Conservation (phyloP, 2,113 vertebrate genomes). For the Onychostoma macrolepis region DNA sequence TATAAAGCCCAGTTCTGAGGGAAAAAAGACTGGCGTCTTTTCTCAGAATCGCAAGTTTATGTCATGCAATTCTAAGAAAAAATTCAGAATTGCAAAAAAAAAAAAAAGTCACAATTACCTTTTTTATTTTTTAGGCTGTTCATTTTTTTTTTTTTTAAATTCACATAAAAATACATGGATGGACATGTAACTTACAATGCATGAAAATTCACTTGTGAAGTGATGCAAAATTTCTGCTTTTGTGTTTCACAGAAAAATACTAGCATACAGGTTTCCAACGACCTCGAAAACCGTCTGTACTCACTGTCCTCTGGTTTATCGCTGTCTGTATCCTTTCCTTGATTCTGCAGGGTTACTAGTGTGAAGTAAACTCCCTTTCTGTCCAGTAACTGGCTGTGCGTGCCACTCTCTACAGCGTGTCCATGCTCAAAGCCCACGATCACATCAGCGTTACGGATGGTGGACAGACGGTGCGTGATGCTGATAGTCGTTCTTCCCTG, state of each 20-base stretch:
- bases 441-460: slow-evolving; percentile 77
- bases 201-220: not conserved
- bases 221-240: not conserved
- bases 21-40: no score
- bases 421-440: slow-evolving; percentile 81
- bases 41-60: not conserved
- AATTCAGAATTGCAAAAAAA: no score
- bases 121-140: no score
- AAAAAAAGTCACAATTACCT: no score
- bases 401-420: slow-evolving; percentile 75
- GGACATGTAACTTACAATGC: not conserved
- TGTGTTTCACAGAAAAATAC: not conserved
- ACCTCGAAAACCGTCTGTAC: not conserved
- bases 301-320: slow-evolving; percentile 55
- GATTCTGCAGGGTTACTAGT: slow-evolving; percentile 78
- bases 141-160: not conserved
- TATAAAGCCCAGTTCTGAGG: not conserved
- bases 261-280: not conserved
- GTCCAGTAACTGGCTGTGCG: slow-evolving; percentile 73
- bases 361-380: slow-evolving; percentile 80
- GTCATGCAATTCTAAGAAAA: not conserved
- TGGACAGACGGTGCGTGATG: slow-evolving; percentile 80
- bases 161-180: not conserved
- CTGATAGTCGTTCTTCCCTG: slow-evolving; percentile 78
- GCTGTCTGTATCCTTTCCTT: slow-evolving; percentile 53